These are phyloP conservation scores for Lipophrys pholis DNA, from an alignment of 2,113 vertebrate genomes.

Conservation along the genomic window DNA sequence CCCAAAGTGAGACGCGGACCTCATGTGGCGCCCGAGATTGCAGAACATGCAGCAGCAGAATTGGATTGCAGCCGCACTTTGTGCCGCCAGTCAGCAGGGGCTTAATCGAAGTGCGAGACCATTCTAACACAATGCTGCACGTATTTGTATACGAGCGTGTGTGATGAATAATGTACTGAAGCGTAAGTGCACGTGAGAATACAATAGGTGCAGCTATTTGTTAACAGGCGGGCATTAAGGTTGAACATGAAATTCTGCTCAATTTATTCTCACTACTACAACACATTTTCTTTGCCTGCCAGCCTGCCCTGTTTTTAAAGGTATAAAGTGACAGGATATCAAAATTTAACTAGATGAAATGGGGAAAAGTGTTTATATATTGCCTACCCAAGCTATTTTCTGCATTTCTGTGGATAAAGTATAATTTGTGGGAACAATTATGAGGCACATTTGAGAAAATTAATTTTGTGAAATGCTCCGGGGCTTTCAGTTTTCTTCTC, in stretches of 20 bases:
- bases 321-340: conserved; percentile 38
- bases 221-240: conserved; percentile 3
- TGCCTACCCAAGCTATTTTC: conserved; percentile 36
- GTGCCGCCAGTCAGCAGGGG: conserved; percentile 71
- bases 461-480: conserved; percentile 59
- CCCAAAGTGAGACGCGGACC: conserved; percentile 70
- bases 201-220: conserved; percentile 15
- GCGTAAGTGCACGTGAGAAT: conserved; percentile 18
- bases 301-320: conserved; percentile 6
- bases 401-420: conserved; percentile 37
- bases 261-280: background rate
- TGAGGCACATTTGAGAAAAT: conserved; percentile 58
- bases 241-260: conserved; percentile 19
- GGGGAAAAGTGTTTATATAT: conserved; percentile 13
- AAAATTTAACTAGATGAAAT: conserved; percentile 48
- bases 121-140: conserved; percentile 54
- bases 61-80: conserved; percentile 70
- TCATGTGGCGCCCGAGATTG: conserved; percentile 74
- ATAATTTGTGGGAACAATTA: conserved; percentile 64
- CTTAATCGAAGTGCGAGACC: conserved; percentile 78
- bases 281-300: conserved; percentile 13
- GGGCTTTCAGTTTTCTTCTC: conserved; percentile 5
- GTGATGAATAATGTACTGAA: conserved; percentile 42
- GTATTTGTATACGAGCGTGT: conserved; percentile 29
- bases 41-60: conserved; percentile 71